These are phyloP conservation scores for Hippocampus mohnikei DNA, from an alignment of 2,113 vertebrate species.

Conservation along the genomic window DNA sequence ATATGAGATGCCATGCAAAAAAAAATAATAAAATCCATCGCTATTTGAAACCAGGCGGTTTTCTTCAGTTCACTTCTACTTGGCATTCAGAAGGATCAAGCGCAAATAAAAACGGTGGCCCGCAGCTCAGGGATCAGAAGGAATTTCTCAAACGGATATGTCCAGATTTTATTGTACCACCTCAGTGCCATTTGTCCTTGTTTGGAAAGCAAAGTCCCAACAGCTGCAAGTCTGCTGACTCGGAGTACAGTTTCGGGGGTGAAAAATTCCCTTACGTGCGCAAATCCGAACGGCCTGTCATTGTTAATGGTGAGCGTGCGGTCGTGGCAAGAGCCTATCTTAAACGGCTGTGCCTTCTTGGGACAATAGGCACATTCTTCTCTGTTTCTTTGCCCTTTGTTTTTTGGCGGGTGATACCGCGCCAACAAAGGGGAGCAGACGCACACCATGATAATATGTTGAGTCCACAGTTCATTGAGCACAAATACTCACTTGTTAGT, in stretches of 20 bases:
- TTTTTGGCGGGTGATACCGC: slow-evolving; percentile 31
- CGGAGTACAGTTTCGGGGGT: slow-evolving; percentile 38
- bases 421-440: slow-evolving; percentile 31
- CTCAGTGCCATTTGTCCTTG: slow-evolving; percentile 22
- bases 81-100: slow-evolving; percentile 4
- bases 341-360: slow-evolving; percentile 58
- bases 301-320: slow-evolving; percentile 53
- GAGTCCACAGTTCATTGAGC: slow-evolving; percentile 34
- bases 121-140: slow-evolving; percentile 11
- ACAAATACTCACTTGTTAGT: slow-evolving; percentile 51
- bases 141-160: slow-evolving; percentile 20
- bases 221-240: slow-evolving; percentile 24
- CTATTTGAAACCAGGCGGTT: slow-evolving; percentile 21
- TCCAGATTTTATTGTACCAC: slow-evolving; percentile 25
- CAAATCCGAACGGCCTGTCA: slow-evolving; percentile 48
- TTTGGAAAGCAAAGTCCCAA: slow-evolving; percentile 24
- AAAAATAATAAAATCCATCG: slow-evolving; percentile 8
- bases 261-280: slow-evolving; percentile 50
- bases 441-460: slow-evolving; percentile 46
- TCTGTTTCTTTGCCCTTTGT: slow-evolving; percentile 40
- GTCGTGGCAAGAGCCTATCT: slow-evolving; percentile 55
- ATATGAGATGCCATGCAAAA: slow-evolving; percentile 23
- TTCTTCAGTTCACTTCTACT: slow-evolving; percentile 12
- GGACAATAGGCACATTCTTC: slow-evolving; percentile 68
- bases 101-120: slow-evolving; percentile 14